These are phyloP conservation scores for Sphaeramia orbicularis DNA, from an alignment of 2,797 vertebrate species.

Conservation along the genomic window DNA sequence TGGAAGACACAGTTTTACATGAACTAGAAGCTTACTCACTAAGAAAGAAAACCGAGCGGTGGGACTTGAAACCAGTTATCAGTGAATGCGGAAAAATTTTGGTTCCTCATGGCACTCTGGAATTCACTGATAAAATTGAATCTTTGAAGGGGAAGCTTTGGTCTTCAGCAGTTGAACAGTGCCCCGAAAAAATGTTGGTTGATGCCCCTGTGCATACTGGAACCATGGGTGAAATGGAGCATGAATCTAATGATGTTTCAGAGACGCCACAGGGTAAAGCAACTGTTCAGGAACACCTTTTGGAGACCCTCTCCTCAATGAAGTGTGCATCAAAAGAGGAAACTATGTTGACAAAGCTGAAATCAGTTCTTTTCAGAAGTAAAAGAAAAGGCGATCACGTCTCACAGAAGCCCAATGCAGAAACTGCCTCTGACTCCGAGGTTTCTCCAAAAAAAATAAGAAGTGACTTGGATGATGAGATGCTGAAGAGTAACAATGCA, in stretches of 20 bases:
- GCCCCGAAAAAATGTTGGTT: conserved; percentile 31
- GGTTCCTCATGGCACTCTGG: conserved; percentile 80
- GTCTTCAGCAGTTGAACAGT: conserved; percentile 20
- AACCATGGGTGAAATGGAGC: conserved; percentile 20
- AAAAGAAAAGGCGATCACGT: conserved; percentile 57
- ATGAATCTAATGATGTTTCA: conserved; percentile 25
- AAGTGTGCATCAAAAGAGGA: conserved; percentile 48
- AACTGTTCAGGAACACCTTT: conserved; percentile 26
- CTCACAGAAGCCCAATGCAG: conserved; percentile 14
- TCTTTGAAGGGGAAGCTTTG: conserved; percentile 42
- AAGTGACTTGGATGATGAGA: conserved; percentile 18
- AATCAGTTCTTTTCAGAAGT: conserved; percentile 73
- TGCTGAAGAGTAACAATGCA: conserved; percentile 20
- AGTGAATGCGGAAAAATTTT: conserved; percentile 84
- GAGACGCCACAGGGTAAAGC: conserved; percentile 19
- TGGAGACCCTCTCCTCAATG: conserved; percentile 17
- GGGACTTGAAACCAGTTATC: conserved; percentile 82
- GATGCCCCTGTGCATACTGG: conserved; percentile 20
- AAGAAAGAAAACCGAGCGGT: conserved; percentile 80
- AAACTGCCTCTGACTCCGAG: conserved; percentile 33
- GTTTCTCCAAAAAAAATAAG: conserved; percentile 70
- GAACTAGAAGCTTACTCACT: conserved; percentile 47
- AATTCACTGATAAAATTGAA: conserved; percentile 49
- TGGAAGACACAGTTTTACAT: conserved; percentile 24
- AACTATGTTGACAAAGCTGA: conserved; percentile 75